Conservation (phyloP, 2,888 invertebrate genomes). For the Chrysina gloriosa region DNA sequence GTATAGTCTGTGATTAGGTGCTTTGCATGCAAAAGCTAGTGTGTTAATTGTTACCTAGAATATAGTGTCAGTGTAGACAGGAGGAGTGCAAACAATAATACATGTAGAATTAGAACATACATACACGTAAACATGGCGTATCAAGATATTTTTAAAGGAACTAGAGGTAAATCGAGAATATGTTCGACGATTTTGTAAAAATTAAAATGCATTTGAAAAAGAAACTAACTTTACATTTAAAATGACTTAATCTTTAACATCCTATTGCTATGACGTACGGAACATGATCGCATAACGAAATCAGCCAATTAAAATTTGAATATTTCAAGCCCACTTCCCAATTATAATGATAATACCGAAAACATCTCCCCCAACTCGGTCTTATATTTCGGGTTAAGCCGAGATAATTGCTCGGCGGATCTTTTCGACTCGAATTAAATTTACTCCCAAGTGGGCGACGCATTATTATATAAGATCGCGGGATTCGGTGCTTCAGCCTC, state of each 20-base stretch:
- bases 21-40: constrained; percentile 45
- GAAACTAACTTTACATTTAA: no score
- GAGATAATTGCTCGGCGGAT: not conserved
- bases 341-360: not conserved
- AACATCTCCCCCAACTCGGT: not conserved
- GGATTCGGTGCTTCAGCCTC: not conserved
- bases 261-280: no score
- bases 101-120: constrained; percentile 44
- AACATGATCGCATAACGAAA: no score
- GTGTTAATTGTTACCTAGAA: constrained; percentile 55
- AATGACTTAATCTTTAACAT: no score
- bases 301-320: no score
- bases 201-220: no score
- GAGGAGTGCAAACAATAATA: constrained; percentile 48
- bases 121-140: no score
- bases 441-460: not conserved
- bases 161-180: no score
- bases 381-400: not conserved
- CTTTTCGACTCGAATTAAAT: constrained; percentile 19
- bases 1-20: not conserved
- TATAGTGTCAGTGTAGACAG: constrained; percentile 48
- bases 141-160: no score
- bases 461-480: not conserved
- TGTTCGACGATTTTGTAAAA: no score
- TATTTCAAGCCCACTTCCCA: not conserved